These are phyloP conservation scores for Plumapathes pennacea DNA, from an alignment of 92 coral and sea anemone species.

Conservation along the genomic window DNA sequence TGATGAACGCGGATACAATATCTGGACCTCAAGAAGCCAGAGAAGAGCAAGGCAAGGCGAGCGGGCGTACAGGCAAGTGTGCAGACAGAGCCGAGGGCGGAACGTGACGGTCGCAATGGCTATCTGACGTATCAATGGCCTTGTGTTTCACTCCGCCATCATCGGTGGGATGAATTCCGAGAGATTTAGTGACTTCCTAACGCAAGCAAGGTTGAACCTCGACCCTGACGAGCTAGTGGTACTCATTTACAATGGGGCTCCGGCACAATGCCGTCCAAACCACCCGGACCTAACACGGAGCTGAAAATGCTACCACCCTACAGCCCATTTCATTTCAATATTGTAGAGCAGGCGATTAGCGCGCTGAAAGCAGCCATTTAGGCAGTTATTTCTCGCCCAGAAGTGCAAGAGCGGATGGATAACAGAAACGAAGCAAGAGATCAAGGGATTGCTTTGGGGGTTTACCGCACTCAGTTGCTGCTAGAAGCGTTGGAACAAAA, in stretches of 20 bases:
- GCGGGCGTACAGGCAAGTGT: constrained; percentile 38
- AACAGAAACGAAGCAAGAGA: constrained; percentile 56
- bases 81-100: constrained; percentile 20
- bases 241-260: constrained; percentile 21
- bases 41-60: constrained; percentile 30
- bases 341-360: constrained; percentile 56
- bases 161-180: constrained; percentile 25
- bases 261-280: constrained; percentile 18
- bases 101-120: constrained; percentile 19
- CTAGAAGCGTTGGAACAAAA: not conserved
- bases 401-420: constrained; percentile 47
- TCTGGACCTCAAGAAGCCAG: constrained; percentile 39
- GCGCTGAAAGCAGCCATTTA: constrained; percentile 52
- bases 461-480: constrained; percentile 18
- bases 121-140: constrained; percentile 35
- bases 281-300: constrained; percentile 23
- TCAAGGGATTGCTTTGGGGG: constrained; percentile 29
- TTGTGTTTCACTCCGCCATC: constrained; percentile 29
- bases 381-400: constrained; percentile 47
- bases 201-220: constrained; percentile 36
- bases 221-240: constrained; percentile 24
- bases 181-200: constrained; percentile 20
- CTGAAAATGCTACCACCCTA: constrained; percentile 35
- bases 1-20: constrained; percentile 40
- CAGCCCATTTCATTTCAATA: constrained; percentile 44